Evolutionary conservation across 2,797 vertebrate genomes (phyloP), one percentile per base, ranked within the genome.

Genomic region (Oryzias dopingdopingensis): DNA sequence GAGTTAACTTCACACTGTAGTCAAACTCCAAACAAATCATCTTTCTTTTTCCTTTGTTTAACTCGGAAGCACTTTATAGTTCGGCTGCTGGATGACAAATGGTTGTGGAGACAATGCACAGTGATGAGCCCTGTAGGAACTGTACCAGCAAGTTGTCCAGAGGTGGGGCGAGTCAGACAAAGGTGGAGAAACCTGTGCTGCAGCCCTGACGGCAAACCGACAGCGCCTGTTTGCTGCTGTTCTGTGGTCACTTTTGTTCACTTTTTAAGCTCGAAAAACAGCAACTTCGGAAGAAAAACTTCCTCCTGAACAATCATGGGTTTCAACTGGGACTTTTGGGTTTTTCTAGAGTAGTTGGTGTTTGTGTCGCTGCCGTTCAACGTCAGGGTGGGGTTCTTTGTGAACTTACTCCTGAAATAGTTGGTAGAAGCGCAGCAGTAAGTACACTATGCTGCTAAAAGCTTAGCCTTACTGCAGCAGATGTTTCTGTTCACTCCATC

Each of bases 141-240:
- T 73, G 74, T 20, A 53, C 13, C 0, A 57, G 44, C 79, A 58
- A 50, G 79, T 70, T 65, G 52, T 14, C 17, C 47, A 8, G 43
- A 64, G 23, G n/a, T 13, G 23, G 23, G 43, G 20, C 59, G 81
- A 75, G 72, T 73, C 75, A 74, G 58, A 51, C 1, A 4, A 14
- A 77, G 72, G 77, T 76, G 73, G 88, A 70, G 54, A 49, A 90
- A 90, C 89, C 86, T 81, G 88, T 74, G 68, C 62, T 47, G 46
- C 86, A 73, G 72, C 76, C 42, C 52, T 0, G 32, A 65, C 42
- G 15, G 47, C 62, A 65, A 72, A 65, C 70, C 44, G 29, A 42
- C 45, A 52, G 60, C 74, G 16, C 48, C 2, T 10, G 32, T 37
- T 37, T 37, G 10, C 32, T 37, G 32, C 32, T 37, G 32, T 3